Conservation (phyloP, 2,113 vertebrate genomes). For the Sylvia atricapilla region DNA sequence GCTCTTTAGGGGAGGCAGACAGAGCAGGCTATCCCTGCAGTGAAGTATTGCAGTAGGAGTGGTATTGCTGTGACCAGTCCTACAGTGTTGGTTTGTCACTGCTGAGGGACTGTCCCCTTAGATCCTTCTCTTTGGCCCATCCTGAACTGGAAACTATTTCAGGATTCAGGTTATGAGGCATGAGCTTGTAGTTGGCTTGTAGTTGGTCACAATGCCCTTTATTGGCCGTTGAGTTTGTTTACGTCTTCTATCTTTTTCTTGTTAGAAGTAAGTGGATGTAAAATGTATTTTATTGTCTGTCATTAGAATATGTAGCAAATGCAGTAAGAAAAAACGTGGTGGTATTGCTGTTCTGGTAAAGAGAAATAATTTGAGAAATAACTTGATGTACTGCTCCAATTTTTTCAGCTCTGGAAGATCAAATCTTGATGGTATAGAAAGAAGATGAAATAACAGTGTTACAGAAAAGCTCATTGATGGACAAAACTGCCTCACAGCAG, state of each 20-base stretch:
- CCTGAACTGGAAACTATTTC: background rate
- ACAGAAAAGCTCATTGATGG: conserved; percentile 48
- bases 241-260: background rate
- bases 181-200: background rate
- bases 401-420: conserved; percentile 95
- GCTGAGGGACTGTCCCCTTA: background rate
- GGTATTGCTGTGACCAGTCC: rapidly evolving
- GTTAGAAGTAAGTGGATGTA: background rate
- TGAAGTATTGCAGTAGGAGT: background rate
- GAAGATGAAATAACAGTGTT: conserved; percentile 56
- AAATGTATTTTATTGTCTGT: background rate
- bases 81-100: background rate
- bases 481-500: conserved; percentile 68
- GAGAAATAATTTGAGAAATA: background rate
- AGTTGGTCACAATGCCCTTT: background rate
- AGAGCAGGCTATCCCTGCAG: background rate
- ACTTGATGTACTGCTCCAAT: background rate
- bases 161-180: background rate
- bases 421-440: conserved; percentile 85
- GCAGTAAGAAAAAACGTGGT: background rate
- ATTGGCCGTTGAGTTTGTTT: background rate
- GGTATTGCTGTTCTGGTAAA: background rate
- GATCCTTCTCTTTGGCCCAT: background rate
- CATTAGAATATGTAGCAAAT: background rate
- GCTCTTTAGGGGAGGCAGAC: background rate